Evolutionary conservation across 2,797 vertebrate genomes (phyloP).

Genomic region (Coracias cyanogaster): DNA sequence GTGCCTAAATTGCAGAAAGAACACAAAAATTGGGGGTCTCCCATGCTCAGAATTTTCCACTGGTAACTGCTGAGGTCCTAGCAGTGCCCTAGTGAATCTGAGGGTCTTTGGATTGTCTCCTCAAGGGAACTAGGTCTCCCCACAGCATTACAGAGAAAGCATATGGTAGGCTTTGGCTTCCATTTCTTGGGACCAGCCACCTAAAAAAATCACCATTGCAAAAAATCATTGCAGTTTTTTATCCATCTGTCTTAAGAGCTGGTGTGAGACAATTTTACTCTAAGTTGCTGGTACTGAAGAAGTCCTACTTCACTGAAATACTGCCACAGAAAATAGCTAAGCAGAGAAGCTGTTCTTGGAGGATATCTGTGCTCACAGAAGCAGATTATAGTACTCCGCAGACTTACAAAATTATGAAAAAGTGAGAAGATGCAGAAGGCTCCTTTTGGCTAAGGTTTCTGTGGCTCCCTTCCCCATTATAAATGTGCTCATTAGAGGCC

Average conservation of each 20-base stretch:
- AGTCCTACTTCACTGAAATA: not conserved
- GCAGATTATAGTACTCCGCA: not conserved
- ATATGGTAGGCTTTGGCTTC: not conserved
- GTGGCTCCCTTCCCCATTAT: not conserved
- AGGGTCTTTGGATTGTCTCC: not conserved
- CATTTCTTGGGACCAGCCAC: not conserved
- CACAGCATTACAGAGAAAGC: not conserved
- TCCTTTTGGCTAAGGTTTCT: not conserved
- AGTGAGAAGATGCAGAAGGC: not conserved
- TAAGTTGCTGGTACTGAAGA: not conserved
- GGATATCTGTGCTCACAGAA: not conserved
- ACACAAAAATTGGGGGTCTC: not conserved
- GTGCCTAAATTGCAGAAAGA: not conserved
- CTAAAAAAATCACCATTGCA: not conserved
- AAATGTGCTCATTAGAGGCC: not conserved
- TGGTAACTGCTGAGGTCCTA: not conserved
- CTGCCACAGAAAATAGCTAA: not conserved
- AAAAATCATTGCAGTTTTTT: not conserved
- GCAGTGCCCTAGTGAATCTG: not conserved
- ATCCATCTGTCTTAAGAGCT: constrained; percentile 13
- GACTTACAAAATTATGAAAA: not conserved
- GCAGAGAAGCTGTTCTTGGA: not conserved
- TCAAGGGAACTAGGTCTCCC: not conserved
- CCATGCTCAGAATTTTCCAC: not conserved
- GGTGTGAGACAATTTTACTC: constrained; percentile 10